These are phyloP conservation scores for Morus bassanus DNA, from an alignment of 2,797 vertebrate genomes.

Conservation along the genomic window DNA sequence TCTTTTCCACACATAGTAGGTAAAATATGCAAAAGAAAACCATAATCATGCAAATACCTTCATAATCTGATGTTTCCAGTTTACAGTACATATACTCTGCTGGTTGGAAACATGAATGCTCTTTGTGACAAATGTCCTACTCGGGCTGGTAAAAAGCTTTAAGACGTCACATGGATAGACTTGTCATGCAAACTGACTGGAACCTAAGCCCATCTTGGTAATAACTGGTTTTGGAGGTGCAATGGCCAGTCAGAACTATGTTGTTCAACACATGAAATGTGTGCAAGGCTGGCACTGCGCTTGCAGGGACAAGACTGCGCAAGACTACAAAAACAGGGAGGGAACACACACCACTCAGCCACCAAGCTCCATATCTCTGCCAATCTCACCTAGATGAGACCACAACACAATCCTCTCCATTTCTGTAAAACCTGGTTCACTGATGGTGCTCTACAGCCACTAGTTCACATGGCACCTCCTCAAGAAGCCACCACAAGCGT, in stretches of 20 bases:
- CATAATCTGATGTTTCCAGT: not conserved
- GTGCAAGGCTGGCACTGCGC: accelerated
- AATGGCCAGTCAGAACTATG: not conserved
- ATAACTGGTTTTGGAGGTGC: not conserved
- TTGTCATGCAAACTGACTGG: not conserved
- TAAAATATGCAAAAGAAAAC: not conserved
- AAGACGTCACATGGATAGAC: not conserved
- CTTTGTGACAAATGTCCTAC: not conserved
- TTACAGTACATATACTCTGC: not conserved
- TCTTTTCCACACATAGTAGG: not conserved
- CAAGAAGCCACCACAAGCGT: not conserved
- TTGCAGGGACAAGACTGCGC: not conserved
- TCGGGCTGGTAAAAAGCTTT: not conserved
- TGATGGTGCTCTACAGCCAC: not conserved
- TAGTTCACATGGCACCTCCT: accelerated
- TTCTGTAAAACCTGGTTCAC: not conserved
- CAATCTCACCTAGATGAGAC: not conserved
- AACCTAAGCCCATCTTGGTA: not conserved
- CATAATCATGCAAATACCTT: not conserved
- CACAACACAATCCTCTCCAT: not conserved
- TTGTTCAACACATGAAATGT: accelerated
- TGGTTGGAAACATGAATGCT: not conserved
- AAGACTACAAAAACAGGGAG: not conserved
- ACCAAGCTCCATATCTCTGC: not conserved
- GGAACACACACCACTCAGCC: not conserved